phyloP scores from a whole-genome alignment of 2,113 vertebrate species.

The Otis tarda region DNA sequence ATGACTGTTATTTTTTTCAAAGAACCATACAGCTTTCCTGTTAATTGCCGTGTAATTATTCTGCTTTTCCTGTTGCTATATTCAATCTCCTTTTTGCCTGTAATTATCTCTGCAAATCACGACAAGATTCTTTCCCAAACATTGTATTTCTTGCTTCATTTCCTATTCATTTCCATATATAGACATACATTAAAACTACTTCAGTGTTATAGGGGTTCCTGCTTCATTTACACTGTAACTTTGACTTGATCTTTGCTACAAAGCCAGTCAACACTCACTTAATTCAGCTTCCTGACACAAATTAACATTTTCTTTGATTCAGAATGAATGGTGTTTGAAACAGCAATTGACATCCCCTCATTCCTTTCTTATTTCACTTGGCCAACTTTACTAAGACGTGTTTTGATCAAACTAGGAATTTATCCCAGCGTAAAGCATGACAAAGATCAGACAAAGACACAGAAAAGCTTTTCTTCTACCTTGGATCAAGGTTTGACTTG shows the following conservation, averaged over 20 bases:
- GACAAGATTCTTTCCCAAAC: constrained; percentile 17
- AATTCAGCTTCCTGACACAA: constrained; percentile 53
- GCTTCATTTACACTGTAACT: constrained; percentile 34
- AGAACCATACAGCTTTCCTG: constrained; percentile 51
- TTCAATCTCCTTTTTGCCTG: constrained; percentile 40
- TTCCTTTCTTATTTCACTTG: constrained; percentile 21
- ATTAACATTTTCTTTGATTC: constrained; percentile 47
- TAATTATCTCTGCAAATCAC: constrained; percentile 70
- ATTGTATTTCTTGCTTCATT: constrained; percentile 38
- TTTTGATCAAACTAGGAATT: constrained; percentile 16
- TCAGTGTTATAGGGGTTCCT: background rate
- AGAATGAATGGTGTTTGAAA: constrained; percentile 38
- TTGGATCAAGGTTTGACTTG: constrained; percentile 26
- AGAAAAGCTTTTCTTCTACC: constrained; percentile 5
- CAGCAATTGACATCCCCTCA: background rate
- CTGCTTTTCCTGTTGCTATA: constrained; percentile 57
- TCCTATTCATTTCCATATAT: constrained; percentile 34
- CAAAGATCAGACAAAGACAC: background rate
- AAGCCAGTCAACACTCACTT: constrained; percentile 50
- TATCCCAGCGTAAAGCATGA: background rate
- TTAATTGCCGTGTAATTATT: constrained; percentile 72
- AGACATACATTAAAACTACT: background rate
- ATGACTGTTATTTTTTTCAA: constrained; percentile 28
- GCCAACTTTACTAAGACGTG: constrained; percentile 10
- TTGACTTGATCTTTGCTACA: constrained; percentile 46